Evolutionary conservation across 2,797 vertebrate species (phyloP).

Genomic region (Hemitrygon akajei): DNA sequence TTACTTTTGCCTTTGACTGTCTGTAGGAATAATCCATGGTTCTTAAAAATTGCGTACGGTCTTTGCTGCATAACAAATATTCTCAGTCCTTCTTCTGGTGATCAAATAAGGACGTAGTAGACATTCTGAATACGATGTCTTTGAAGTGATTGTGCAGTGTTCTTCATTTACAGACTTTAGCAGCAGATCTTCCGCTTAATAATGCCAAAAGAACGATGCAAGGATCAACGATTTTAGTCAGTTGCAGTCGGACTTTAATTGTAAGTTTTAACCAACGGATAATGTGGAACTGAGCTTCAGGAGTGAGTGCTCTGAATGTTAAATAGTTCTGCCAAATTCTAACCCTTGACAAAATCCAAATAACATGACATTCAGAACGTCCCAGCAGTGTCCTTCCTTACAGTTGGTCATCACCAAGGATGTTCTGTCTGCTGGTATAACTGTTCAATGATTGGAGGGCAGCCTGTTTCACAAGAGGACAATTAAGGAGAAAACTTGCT

Average conservation of each 20-base stretch:
- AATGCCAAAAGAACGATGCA: conserved; percentile 66
- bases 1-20: background rate
- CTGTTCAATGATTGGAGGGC: background rate
- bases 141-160: background rate
- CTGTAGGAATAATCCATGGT: background rate
- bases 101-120: background rate
- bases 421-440: background rate
- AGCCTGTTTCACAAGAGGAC: background rate
- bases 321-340: background rate
- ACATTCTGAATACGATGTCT: background rate
- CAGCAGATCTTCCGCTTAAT: conserved; percentile 54
- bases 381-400: background rate
- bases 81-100: background rate
- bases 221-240: conserved; percentile 66
- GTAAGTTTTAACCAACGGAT: conserved; percentile 59
- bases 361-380: background rate
- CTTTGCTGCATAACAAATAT: background rate
- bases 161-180: conserved; percentile 52
- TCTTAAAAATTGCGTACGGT: background rate
- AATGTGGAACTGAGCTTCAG: background rate
- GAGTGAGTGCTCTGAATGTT: background rate
- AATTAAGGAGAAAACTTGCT: background rate
- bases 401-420: background rate
- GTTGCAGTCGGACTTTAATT: conserved; percentile 63
- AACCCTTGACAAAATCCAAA: background rate